Base-by-base conservation (phyloP, 2,797 vertebrate genomes). In the Myioborus miniatus region DNA sequence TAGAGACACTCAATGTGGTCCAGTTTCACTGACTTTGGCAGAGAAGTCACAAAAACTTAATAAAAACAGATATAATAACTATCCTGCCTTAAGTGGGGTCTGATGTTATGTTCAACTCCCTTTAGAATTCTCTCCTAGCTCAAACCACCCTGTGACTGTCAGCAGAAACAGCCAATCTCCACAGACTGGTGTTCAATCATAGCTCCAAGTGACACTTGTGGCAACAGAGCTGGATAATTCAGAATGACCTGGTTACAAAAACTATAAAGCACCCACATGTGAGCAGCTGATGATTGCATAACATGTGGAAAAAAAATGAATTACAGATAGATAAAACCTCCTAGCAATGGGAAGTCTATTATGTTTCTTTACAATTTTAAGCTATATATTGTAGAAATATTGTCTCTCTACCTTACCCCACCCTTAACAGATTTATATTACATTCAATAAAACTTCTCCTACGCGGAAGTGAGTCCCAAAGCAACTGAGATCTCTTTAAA, bases 1-100 rank as follows among this genome's bases (percentile, higher is more conserved):
- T 55, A 58, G 36, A 81, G 78, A 83, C 12, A n/a, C 26, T 59
- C 7, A 0, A 0, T 2, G 13, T 23, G 64, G n/a, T 15, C 30
- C 47, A 64, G 11, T 41, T 76, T 30, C 78, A 70, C 34, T 24
- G 30, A 55, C 43, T 77, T 70, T 47, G 59, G 23, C 44, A 76
- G 29, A 60, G 64, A 60, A 69, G 17, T 26, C 19, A 53, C 19
- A 50, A 55, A 72, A 41, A 7, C 9, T 27, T 34, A 43, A 53
- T 8, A 41, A 53, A 72, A 77, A 59, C 0, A 63, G 18, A 58
- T 12, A 56, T 32, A 49, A 69, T 14, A 37, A 70, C 44, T 60
- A 39, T 10, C 19, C 23, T 65, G 83, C 26, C 46, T 59, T 37
- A 46, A 71, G 32, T 30, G 13, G 58, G 44, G 43, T 67, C 6